Conservation (phyloP, 2,888 invertebrate genomes). For the Pilophorus perplexus region DNA sequence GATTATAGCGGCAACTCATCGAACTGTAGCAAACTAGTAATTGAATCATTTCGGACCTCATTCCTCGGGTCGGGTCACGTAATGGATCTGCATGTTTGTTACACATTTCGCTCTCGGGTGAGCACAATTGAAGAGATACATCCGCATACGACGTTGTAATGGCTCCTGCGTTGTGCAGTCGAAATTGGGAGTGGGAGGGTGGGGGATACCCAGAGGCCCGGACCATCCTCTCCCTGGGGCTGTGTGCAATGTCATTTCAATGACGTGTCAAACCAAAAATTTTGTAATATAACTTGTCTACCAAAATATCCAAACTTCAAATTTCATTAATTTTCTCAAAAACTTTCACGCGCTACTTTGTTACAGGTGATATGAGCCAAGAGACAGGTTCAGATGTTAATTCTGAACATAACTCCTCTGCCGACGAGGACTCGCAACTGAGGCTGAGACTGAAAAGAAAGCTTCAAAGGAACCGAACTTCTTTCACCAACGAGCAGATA, state of each 20-base stretch:
- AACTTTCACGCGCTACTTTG: not conserved
- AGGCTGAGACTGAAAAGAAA: constrained; percentile 91
- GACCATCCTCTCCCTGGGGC: too few species aligned
- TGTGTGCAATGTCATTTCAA: too few species aligned
- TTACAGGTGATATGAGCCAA: constrained; percentile 57
- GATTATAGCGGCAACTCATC: constrained; percentile 17
- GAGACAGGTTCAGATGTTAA: constrained; percentile 82
- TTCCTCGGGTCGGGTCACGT: not conserved
- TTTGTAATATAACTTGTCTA: too few species aligned
- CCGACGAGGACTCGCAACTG: constrained; percentile 79
- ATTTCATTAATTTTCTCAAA: not conserved
- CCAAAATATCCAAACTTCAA: too few species aligned
- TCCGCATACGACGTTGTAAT: too few species aligned
- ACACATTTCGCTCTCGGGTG: too few species aligned
- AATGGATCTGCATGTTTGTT: too few species aligned
- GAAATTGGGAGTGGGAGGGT: too few species aligned
- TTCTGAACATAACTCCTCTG: constrained; percentile 80
- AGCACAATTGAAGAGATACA: too few species aligned
- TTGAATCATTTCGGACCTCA: not conserved
- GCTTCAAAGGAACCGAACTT: constrained; percentile 94
- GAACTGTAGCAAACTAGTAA: constrained; percentile 6
- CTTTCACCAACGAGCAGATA: constrained; percentile 98
- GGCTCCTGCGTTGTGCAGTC: too few species aligned
- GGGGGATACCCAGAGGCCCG: too few species aligned
- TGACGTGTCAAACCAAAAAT: too few species aligned